Percentiles rank a stretch among this genome's conserved stretches.
These are phyloP conservation scores for Oxyruncus cristatus DNA, from an alignment of 2,113 vertebrate species.

Conservation along the genomic window DNA sequence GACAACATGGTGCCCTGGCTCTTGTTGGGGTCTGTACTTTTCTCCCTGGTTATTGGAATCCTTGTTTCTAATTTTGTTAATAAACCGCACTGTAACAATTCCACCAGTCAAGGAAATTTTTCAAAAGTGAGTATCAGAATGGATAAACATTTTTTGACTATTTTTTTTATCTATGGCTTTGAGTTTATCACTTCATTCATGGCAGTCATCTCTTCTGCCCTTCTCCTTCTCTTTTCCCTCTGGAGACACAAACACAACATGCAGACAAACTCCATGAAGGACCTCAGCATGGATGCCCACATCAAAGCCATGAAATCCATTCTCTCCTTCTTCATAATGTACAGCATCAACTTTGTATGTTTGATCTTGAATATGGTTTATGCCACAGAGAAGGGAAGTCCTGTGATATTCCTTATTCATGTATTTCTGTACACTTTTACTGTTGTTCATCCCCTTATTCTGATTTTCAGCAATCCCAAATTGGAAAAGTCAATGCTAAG, in stretches of 20 bases:
- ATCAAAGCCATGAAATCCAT: not conserved
- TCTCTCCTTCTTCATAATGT: not conserved
- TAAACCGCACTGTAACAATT: not conserved
- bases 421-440: not conserved
- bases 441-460: not conserved
- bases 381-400: no score
- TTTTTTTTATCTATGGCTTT: no score
- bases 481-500: not conserved
- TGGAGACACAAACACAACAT: not conserved
- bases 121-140: not conserved
- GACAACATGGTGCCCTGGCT: not conserved
- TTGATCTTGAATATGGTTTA: not conserved
- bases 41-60: not conserved
- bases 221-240: no score
- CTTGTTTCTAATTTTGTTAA: not conserved
- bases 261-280: not conserved
- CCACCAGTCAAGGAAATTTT: accelerated
- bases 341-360: not conserved
- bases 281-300: not conserved
- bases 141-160: not conserved
- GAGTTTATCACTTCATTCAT: no score
- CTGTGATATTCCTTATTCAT: no score
- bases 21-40: not conserved
- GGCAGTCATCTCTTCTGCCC: no score
- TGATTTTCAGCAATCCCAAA: constrained; percentile 22